phyloP scores from a whole-genome alignment of 2,797 vertebrate species.

The Ciconia nigra region DNA sequence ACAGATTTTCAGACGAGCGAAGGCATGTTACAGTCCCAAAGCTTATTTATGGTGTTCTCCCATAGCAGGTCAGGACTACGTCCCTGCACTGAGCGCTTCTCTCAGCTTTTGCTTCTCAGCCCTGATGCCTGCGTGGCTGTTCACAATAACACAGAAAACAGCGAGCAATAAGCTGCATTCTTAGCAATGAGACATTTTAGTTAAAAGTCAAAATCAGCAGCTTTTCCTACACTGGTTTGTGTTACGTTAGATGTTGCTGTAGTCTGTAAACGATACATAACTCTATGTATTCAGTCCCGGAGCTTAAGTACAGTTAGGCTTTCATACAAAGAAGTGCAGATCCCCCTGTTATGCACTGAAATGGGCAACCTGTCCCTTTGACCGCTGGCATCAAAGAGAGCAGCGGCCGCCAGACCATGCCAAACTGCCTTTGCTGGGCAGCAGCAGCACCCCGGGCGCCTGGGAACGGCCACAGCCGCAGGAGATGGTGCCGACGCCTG shows the following conservation, averaged over 20 bases:
- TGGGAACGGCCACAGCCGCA: not conserved
- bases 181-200: not conserved
- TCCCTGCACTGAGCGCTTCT: not conserved
- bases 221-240: not conserved
- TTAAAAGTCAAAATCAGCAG: not conserved
- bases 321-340: not conserved
- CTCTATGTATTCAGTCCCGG: not conserved
- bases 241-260: not conserved
- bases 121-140: not conserved
- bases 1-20: not conserved
- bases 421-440: not conserved
- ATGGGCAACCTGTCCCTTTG: not conserved
- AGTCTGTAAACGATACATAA: not conserved
- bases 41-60: not conserved
- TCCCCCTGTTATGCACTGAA: not conserved
- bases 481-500: rapidly evolving
- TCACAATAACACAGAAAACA: not conserved
- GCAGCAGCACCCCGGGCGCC: not conserved
- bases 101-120: not conserved
- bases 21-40: not conserved
- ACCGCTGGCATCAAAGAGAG: not conserved
- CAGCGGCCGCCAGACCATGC: not conserved
- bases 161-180: not conserved
- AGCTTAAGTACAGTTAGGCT: not conserved
- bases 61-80: rapidly evolving